Base-by-base conservation (phyloP, 2,797 vertebrate species). In the Gephyroberyx darwinii region DNA sequence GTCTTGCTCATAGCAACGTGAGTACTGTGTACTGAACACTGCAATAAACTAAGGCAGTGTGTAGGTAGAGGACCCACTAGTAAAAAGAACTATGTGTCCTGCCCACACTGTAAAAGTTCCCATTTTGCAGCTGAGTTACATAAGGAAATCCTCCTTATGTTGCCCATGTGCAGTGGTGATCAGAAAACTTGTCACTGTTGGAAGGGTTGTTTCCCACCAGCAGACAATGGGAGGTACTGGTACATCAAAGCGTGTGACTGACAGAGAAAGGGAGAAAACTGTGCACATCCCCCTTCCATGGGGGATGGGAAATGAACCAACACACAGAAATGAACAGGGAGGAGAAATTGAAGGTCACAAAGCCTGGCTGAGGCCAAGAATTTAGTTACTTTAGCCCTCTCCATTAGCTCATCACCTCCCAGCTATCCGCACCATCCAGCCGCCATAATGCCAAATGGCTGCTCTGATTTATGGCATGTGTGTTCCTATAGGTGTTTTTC, bases 41-140 rank as follows among this genome's bases (percentile, higher is more conserved):
- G 26, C 10, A 4, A 2, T 26, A 26, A 26, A 26, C 26, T 26
- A 57, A 54, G 48, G 19, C 19, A 19, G 16, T 5, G 17, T 47
- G 10, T 43, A 57, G 68, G 59, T 10, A 3, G 6, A 50, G 58
- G 65, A 48, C 39, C 43, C 69, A 54, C 65, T 72, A 26, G 16
- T 84, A 68, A 69, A 83, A 82, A 65, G 58, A 80, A 63, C 71
- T 73, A 1, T 61, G 70, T 33, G 53, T 78, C 54, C 75, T 59
- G 71, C 51, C 70, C 57, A 73, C 56, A 14, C 76, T 1, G 47
- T 83, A 78, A 77, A 82, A 71, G 4, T 60, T 71, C 37, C 60
- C 50, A 52, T 84, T 65, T 65, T 5, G 37, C 43, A 64, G 65
- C 26, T 31, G 55, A 55, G 64, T 89, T 88, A 47, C 78, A 62